These are phyloP conservation scores for Aldrovandia affinis DNA, from an alignment of 2,797 vertebrate species.

Conservation along the genomic window DNA sequence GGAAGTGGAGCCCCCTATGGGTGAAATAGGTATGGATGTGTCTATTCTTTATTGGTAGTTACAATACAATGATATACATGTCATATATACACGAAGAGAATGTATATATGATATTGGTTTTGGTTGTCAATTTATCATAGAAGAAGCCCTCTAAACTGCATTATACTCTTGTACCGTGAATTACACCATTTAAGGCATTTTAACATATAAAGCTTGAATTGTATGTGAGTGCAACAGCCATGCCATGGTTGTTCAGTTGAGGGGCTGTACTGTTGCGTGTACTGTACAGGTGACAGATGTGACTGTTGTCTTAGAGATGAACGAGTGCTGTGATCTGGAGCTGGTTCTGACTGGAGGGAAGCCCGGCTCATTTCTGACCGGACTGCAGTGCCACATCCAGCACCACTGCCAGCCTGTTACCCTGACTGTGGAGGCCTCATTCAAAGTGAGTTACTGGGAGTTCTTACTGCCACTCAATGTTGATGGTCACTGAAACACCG, in stretches of 20 bases:
- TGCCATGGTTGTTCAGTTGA: neutral
- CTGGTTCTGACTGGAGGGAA: conserved; percentile 76
- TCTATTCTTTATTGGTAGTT: neutral
- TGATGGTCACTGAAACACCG: too few species aligned
- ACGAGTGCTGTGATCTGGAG: conserved; percentile 76
- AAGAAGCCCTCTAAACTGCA: neutral
- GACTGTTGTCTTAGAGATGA: conserved; percentile 66
- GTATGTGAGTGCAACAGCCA: neutral
- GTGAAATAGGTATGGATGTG: conserved; percentile 78
- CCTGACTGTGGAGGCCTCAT: conserved; percentile 81
- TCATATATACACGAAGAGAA: neutral
- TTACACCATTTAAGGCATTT: neutral
- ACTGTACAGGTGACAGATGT: neutral
- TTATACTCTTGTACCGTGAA: neutral
- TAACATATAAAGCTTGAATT: neutral
- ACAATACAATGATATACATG: neutral
- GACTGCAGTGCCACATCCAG: conserved; percentile 77
- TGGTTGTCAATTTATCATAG: too few species aligned
- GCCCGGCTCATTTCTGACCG: conserved; percentile 69
- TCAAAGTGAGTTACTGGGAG: conserved; percentile 77
- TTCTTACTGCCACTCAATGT: too few species aligned
- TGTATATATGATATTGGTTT: neutral
- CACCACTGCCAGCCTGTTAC: conserved; percentile 67
- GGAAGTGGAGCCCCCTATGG: conserved; percentile 82
- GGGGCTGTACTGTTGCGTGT: neutral